Conservation (phyloP, 2,113 vertebrate species). For the Cottus gobio region DNA sequence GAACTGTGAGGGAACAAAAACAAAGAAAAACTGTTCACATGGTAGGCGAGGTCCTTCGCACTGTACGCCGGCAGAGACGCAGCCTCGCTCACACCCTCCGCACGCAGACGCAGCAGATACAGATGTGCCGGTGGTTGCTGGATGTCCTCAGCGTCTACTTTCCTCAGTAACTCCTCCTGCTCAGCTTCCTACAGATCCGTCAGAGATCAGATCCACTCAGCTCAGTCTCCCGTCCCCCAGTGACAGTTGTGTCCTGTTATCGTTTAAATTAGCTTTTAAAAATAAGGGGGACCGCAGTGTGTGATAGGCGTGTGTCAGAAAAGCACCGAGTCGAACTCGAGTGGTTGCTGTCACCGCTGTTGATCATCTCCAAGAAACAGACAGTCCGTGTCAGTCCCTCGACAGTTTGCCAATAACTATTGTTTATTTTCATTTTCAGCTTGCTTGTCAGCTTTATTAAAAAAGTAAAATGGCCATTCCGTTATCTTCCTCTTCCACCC, state of each 20-base stretch:
- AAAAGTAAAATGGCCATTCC: constrained; percentile 89
- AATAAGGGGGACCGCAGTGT: constrained; percentile 57
- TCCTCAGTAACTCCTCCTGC: constrained; percentile 45
- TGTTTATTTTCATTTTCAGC: constrained; percentile 66
- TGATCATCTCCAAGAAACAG: constrained; percentile 47
- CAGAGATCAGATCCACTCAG: constrained; percentile 52
- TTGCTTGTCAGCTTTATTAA: constrained; percentile 88
- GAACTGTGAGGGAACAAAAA: constrained; percentile 48
- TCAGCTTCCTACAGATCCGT: constrained; percentile 53
- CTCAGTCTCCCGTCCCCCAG: constrained; percentile 26
- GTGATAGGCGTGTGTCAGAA: constrained; percentile 20
- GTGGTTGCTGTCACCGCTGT: constrained; percentile 37
- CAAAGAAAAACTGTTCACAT: not conserved
- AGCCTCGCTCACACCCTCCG: constrained; percentile 18
- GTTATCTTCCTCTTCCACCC: constrained; percentile 80
- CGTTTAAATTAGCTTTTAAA: constrained; percentile 64
- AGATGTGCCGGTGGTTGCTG: constrained; percentile 34
- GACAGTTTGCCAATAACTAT: constrained; percentile 46
- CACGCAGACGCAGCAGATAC: constrained; percentile 36
- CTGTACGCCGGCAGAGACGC: not conserved
- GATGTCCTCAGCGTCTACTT: constrained; percentile 38
- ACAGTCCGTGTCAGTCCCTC: constrained; percentile 23
- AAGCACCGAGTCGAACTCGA: constrained; percentile 40
- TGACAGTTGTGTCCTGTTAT: constrained; percentile 46
- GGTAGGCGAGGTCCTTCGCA: constrained; percentile 15